Evolutionary conservation across 2,797 vertebrate genomes (phyloP), one percentile per base, ranked within the genome.

Genomic region (Hypotaenidia okinawae): DNA sequence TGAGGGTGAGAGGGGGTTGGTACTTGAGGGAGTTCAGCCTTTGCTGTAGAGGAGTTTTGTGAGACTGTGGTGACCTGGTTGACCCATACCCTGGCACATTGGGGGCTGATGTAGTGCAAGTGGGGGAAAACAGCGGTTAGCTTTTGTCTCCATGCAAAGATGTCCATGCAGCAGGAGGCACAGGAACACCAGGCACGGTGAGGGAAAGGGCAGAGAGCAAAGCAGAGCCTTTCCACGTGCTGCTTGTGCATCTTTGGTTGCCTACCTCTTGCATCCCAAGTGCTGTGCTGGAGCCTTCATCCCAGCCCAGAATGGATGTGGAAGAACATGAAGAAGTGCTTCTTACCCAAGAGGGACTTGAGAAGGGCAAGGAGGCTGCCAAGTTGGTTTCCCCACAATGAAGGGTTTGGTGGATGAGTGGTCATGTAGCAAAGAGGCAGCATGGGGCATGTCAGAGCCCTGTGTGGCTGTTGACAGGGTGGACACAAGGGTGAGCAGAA

Each of bases 351-450:
- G 41, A 66, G 5, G 2, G 3, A 5, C 30, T 66, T 58, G 61
- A 81, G 82, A 70, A 89, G 62, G 78, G 52, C 88, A 84, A 32
- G 75, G 55, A 81, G 57, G 19, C 52, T 74, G 88, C 45, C 59
- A 51, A 88, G 59, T 41, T 66, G 66, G n/a, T 43, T 72, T 59
- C n/a, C 43, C 72, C 28, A 2, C 24, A 47, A 37, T 37, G 47
- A 78, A 70, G 33, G 49, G 12, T 59, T 51, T 66, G 58, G 41
- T 80, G 74, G 30, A 79, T 10, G 62, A 75, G 79, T 63, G 72
- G 51, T 78, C 41, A 19, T 55, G 33, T 33, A 52, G 87, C 49
- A 58, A 83, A 68, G 62, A 85, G 37, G 62, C 54, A 59, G 68
- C 8, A 59, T 67, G 52, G 37, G 73, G 58, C 39, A 30, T 6